phyloP scores from a whole-genome alignment of 2,797 vertebrate genomes.

The Alca torda region DNA sequence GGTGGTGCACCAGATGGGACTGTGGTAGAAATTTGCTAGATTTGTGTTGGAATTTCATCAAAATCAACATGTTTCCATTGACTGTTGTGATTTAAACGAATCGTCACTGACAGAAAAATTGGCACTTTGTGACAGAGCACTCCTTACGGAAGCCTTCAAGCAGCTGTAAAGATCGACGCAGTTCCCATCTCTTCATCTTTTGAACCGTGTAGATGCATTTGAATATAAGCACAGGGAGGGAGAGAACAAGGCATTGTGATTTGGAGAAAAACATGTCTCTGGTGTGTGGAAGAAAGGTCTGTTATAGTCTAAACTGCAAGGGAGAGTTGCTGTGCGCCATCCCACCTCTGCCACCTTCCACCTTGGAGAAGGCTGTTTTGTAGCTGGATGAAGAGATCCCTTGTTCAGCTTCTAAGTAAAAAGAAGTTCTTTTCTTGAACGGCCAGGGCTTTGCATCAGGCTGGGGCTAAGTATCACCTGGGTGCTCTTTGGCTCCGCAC shows the following conservation, averaged over 20 bases:
- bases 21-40: neutral
- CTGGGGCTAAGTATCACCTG: neutral
- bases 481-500: neutral
- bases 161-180: neutral
- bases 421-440: neutral
- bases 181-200: neutral
- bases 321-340: neutral
- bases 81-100: neutral
- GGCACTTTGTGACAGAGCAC: neutral
- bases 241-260: neutral
- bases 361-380: neutral
- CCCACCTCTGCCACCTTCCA: fast-evolving
- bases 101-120: neutral
- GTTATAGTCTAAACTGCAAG: neutral
- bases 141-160: neutral
- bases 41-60: neutral
- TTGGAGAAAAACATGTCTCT: neutral
- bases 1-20: neutral
- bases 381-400: neutral
- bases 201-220: fast-evolving
- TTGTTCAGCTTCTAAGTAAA: neutral
- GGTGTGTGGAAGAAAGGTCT: neutral
- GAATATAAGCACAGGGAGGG: neutral
- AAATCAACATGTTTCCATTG: neutral
- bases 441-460: neutral